Conservation (phyloP, 2,797 vertebrate species). For the Pitangus sulphuratus region DNA sequence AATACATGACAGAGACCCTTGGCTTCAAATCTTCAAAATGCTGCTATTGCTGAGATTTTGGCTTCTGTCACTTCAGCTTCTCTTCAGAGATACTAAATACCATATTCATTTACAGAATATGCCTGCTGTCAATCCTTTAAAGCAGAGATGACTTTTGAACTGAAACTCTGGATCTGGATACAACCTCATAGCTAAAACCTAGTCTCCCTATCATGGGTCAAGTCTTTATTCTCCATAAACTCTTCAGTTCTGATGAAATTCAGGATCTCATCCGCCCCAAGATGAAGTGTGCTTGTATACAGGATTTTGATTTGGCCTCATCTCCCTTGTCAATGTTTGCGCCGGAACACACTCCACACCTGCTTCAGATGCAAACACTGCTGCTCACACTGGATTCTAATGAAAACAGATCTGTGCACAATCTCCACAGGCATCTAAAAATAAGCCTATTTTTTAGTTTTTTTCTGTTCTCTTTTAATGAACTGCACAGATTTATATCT, state of each 20-base stretch:
- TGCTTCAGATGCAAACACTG: constrained; percentile 28
- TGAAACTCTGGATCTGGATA: background rate
- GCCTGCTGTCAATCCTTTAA: constrained; percentile 2
- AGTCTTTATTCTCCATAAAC: background rate
- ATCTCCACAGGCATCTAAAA: constrained; percentile 35
- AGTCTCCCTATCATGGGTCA: background rate
- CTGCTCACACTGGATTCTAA: background rate
- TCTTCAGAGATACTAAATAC: constrained; percentile 69
- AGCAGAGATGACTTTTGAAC: constrained; percentile 26
- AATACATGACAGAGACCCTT: constrained; percentile 76
- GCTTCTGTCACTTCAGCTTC: constrained; percentile 67
- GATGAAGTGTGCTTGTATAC: background rate
- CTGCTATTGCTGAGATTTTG: constrained; percentile 71
- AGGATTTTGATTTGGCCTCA: background rate
- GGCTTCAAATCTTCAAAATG: constrained; percentile 65
- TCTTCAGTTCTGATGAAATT: background rate
- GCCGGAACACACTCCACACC: background rate
- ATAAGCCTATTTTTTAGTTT: background rate
- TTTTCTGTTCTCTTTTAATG: constrained; percentile 34
- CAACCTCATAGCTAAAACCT: background rate
- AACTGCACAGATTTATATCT: constrained; percentile 20
- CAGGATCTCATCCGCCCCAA: background rate
- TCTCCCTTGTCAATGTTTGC: background rate
- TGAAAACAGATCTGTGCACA: background rate
- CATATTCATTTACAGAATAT: constrained; percentile 60